These are phyloP conservation scores for Gonatopus flavifemur DNA, from an alignment of 1,140 invertebrate species.

Conservation along the genomic window DNA sequence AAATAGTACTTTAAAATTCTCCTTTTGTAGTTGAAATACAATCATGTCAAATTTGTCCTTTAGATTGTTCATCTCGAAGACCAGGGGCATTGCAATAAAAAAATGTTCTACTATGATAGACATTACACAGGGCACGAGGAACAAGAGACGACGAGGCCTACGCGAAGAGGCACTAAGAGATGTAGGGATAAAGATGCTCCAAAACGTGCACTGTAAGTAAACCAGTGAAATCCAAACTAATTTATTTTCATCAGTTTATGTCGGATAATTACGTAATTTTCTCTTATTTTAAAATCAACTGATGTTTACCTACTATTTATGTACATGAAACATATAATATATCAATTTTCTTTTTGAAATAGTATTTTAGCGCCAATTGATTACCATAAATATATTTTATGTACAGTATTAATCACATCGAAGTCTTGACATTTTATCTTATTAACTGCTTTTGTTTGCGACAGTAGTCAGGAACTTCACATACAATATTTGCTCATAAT, in stretches of 20 bases:
- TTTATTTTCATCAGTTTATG: conserved; percentile 2
- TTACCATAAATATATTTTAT: no score
- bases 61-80: conserved; percentile 34
- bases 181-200: conserved; percentile 34
- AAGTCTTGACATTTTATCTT: no score
- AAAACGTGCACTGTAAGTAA: conserved; percentile 30
- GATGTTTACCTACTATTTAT: no score
- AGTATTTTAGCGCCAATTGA: no score
- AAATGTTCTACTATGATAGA: conserved; percentile 36
- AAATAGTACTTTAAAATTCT: neutral
- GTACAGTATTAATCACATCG: no score
- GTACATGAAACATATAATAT: no score
- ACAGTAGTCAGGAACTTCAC: no score
- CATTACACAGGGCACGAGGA: conserved; percentile 32
- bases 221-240: no score
- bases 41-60: neutral
- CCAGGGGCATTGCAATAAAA: conserved; percentile 33
- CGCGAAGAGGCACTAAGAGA: conserved; percentile 31
- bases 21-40: neutral
- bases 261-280: neutral
- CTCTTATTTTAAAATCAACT: neutral
- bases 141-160: conserved; percentile 21
- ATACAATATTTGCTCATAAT: no score
- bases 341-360: no score
- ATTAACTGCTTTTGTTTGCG: no score